Percentiles rank a stretch among this genome's conserved stretches.
These are phyloP conservation scores for Tridacna crocea DNA, from an alignment of 2,888 invertebrate species.

Conservation along the genomic window DNA sequence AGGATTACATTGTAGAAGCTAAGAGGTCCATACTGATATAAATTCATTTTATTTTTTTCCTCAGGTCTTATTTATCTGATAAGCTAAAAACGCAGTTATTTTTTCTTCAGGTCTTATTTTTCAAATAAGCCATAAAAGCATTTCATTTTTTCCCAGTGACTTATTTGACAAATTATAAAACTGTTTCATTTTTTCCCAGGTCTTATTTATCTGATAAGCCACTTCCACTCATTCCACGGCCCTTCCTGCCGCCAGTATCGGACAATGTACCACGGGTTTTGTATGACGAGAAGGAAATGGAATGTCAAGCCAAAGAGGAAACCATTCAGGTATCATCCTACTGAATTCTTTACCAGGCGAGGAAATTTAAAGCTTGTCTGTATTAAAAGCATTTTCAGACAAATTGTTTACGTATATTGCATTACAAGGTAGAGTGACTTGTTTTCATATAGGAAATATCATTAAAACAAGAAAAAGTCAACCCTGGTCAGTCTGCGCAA, in stretches of 20 bases:
- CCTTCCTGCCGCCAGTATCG: slow-evolving; percentile 64
- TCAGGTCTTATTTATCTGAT: too few species aligned
- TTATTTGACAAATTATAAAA: too few species aligned
- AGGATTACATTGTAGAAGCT: too few species aligned
- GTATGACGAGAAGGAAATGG: slow-evolving; percentile 82
- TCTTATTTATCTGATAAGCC: slow-evolving; percentile 64
- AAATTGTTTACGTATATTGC: background rate
- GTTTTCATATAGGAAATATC: too few species aligned
- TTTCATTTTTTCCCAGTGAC: too few species aligned
- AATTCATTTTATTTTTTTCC: too few species aligned
- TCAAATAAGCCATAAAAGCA: slow-evolving; percentile 61
- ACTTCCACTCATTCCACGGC: slow-evolving; percentile 43
- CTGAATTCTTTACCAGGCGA: too few species aligned
- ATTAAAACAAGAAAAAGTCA: too few species aligned
- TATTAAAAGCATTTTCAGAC: background rate
- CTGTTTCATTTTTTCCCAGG: slow-evolving; percentile 39
- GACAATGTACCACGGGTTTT: slow-evolving; percentile 74
- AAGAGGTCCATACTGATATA: too few species aligned
- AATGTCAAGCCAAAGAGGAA: slow-evolving; percentile 82
- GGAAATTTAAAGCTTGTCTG: too few species aligned
- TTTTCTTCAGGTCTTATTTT: slow-evolving; percentile 60
- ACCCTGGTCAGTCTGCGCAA: too few species aligned
- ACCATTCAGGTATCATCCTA: slow-evolving; percentile 79
- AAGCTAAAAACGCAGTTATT: background rate
- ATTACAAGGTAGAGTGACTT: too few species aligned